Evolutionary conservation across 2,113 vertebrate genomes (phyloP).

Genomic region (Naja naja): DNA sequence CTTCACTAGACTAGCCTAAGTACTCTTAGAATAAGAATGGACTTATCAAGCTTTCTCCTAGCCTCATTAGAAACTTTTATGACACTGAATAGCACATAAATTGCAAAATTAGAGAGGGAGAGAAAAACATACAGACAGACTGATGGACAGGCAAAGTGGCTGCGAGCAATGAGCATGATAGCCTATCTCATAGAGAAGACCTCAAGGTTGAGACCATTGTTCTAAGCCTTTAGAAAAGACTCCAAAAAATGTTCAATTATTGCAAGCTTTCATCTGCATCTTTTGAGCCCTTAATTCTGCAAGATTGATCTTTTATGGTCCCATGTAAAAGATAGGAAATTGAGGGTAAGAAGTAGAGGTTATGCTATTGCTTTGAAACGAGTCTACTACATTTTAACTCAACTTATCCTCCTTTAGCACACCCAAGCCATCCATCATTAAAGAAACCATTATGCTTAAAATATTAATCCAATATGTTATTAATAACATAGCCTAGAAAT

Average conservation of each 20-base stretch:
- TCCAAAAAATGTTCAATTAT: background rate
- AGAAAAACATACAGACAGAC: background rate
- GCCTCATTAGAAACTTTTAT: background rate
- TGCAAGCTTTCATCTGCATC: background rate
- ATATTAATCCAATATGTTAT: conserved; percentile 61
- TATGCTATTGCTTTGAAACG: background rate
- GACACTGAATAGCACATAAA: background rate
- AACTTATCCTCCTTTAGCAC: background rate
- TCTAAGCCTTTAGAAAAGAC: background rate
- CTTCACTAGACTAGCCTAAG: background rate
- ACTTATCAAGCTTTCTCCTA: background rate
- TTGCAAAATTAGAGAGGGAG: background rate
- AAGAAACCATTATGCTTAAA: conserved; percentile 53
- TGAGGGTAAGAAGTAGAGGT: background rate
- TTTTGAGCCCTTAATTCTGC: background rate
- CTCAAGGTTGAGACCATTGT: background rate
- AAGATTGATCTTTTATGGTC: background rate
- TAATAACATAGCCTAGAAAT: conserved; percentile 53
- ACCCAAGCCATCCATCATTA: conserved; percentile 37
- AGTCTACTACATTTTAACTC: background rate
- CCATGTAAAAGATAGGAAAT: background rate
- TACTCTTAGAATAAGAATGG: background rate
- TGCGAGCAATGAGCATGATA: background rate
- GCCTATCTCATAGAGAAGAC: background rate
- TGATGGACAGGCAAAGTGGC: background rate